Evolutionary conservation across 2,888 invertebrate species (phyloP), one percentile per base, ranked within the genome.

Genomic region (Boloria selene): DNA sequence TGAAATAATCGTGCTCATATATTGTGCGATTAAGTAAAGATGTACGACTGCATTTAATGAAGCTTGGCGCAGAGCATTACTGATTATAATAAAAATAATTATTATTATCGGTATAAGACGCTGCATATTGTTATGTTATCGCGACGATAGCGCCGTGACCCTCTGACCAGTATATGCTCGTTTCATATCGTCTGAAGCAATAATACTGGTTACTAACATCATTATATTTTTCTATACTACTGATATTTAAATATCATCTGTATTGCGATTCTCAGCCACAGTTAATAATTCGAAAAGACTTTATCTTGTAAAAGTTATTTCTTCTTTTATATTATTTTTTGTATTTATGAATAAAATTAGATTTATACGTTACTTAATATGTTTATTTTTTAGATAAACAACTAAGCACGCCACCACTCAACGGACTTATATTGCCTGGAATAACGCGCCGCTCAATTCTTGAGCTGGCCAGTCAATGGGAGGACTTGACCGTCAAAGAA

Each of bases 381-480:
- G 22, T 22, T 22, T 42, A 42, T 10, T 45, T 2, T 56, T 56
- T 16, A 56, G 98, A 98, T 81, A 95, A 95, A 84, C 98, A 98
- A 90, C 86, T 99, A 75, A 93, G 97, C 42, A 99, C 99, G 10
- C 98, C 99, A 13, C 98, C 98, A 4, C 88, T 99, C 67, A 96
- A 96, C 79, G 99, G 99, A 4, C 93, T 99, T 1, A 99, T 99
- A 74, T 92, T 99, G 73, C 99, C 99, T 10, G 99, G 99, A 55
- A 95, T 99, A 45, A 98, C 97, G 3, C 94, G 99, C 67, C 95
- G 95, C 72, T 98, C 98, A 16, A 95, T 99, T 70, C 82, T 99
- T 45, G 94, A 96, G 75, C 87, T 99, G 74, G 93, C 95, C 0
- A 92, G 93, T 65, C 94, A 97, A 82, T 98, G 98, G 98, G 96